Conservation (phyloP, 1,140 invertebrate species). For the Nasonia giraulti region DNA sequence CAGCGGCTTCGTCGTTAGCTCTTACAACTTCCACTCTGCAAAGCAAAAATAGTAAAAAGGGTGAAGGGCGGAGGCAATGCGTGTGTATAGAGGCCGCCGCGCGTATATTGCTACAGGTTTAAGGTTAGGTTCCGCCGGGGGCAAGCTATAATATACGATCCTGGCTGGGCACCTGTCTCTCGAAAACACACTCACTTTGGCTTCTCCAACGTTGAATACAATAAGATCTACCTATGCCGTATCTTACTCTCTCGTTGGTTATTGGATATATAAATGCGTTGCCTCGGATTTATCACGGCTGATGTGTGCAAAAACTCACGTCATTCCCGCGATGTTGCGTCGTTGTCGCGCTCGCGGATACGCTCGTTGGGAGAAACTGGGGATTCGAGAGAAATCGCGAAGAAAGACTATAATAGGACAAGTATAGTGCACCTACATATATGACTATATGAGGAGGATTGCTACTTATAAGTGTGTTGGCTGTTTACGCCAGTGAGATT, state of each 20-base stretch:
- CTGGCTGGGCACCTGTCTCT: background rate
- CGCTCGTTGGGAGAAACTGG: background rate
- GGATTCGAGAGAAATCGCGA: constrained; percentile 34
- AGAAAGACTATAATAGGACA: too few relatives aligned
- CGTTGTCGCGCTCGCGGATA: background rate
- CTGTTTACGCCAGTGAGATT: too few relatives aligned
- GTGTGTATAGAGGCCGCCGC: background rate
- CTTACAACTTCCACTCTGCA: background rate
- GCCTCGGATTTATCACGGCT: background rate
- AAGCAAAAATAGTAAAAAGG: background rate
- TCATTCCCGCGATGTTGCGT: background rate
- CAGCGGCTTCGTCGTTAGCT: background rate
- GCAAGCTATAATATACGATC: background rate
- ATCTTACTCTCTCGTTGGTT: background rate
- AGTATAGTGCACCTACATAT: too few relatives aligned
- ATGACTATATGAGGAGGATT: too few relatives aligned
- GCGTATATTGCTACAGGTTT: background rate
- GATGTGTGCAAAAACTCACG: background rate
- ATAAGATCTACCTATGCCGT: background rate
- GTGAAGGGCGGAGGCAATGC: constrained; percentile 1
- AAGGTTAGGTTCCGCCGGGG: background rate
- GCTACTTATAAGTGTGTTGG: too few relatives aligned
- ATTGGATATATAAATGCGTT: too few relatives aligned
- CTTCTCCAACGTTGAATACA: background rate
- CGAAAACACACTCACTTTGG: background rate